Base-by-base conservation (phyloP, 2,113 vertebrate species). In the Delphinapterus leucas region DNA sequence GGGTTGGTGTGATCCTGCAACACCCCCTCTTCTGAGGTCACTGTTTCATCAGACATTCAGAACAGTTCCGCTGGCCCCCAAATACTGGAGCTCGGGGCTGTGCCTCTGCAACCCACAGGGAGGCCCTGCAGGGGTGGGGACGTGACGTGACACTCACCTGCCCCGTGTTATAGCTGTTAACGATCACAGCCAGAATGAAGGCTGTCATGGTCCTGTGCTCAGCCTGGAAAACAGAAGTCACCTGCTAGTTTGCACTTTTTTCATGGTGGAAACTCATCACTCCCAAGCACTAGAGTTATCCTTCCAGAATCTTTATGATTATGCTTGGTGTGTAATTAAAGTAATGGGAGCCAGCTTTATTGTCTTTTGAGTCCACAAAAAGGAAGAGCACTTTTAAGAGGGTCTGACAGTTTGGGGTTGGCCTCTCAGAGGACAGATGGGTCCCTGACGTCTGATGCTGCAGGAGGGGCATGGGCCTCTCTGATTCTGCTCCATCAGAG, bases 121-220 rank as follows among this genome's bases (percentile, higher is more conserved):
- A 5, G 31, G 61, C 70, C 17, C 14, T 0, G 14, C 28, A 13
- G 4, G 17, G 17, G 12, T 14, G 14, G 23, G 31, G 14, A 15
- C 9, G 31, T 0, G 8, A 36, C 0, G 3, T 0, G 63, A 44
- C 44, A 96, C 99, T 98, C 97, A 99, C 99, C 99, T 99, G 99
- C 2, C 99, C 99, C 0, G 99, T 99, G 97, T 98, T 99, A 98
- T 99, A 99, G 99, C 98, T 99, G 98, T 99, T 99, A 85, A 99
- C 99, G 0, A 99, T 99, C 36, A 99, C 99, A 18, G 99, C 99
- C 79, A 99, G 98, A 92, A 99, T 99, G 98, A 99, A 99, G 1
- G 99, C 99, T 0, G 99, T 99, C 99, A 99, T 99, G 0, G 99
- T 99, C 89, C 99, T 99, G 97, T 99, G 99, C 81, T 99, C 99